Evolutionary conservation across 2,113 vertebrate genomes (phyloP).

Genomic region (Cercocebus atys): DNA sequence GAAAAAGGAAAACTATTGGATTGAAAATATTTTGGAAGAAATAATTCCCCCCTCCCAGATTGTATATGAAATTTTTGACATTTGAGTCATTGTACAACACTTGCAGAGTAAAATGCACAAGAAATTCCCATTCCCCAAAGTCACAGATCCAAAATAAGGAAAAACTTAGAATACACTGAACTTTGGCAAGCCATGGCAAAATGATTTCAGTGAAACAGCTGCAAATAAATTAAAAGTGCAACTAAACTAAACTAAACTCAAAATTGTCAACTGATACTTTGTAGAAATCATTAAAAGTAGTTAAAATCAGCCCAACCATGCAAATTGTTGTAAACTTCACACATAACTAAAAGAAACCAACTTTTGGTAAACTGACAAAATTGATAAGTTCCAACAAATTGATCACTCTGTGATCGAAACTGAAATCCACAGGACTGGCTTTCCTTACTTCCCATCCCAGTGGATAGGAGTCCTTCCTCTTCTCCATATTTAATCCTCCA

Average conservation of each 20-base stretch:
- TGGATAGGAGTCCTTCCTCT: background rate
- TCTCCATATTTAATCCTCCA: background rate
- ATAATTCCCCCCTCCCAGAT: background rate
- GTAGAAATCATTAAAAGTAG: conserved; percentile 56
- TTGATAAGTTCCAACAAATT: conserved; percentile 1
- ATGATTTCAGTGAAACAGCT: conserved; percentile 68
- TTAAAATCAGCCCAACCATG: background rate
- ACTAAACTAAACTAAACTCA: conserved; percentile 56
- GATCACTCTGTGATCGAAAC: background rate
- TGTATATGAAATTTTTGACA: conserved; percentile 58
- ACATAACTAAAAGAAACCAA: conserved; percentile 52
- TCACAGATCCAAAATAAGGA: conserved; percentile 66
- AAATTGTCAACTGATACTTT: conserved; percentile 37
- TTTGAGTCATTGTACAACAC: conserved; percentile 62
- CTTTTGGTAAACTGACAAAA: conserved; percentile 39
- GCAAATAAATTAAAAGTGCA: conserved; percentile 68
- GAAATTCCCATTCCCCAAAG: conserved; percentile 68
- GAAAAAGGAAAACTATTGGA: conserved; percentile 22
- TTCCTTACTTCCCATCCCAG: conserved; percentile 8
- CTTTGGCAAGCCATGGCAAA: conserved; percentile 59
- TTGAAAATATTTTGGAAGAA: conserved; percentile 45
- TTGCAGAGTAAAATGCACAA: conserved; percentile 62
- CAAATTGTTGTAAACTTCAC: conserved; percentile 46
- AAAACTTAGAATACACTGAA: conserved; percentile 70
- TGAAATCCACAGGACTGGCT: conserved; percentile 41